Evolutionary conservation across 2,797 vertebrate genomes (phyloP), one percentile per base, ranked within the genome.

Genomic region (Discoglossus pictus): DNA sequence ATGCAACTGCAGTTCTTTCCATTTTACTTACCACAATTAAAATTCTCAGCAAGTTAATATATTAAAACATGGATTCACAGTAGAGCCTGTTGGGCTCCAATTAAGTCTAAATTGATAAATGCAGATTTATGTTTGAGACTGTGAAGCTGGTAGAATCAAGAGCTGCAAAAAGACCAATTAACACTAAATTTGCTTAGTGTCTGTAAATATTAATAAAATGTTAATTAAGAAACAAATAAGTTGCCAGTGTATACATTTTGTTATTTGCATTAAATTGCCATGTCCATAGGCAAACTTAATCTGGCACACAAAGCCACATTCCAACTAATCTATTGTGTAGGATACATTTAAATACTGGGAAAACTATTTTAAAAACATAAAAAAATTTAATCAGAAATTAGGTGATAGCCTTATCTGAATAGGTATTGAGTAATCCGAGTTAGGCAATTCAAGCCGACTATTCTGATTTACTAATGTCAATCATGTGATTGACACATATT

Each of bases 151-250:
- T 80, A 83, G 83, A 78, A 82, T 78, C 75, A 79, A 83, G 78
- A 83, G 69, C 69, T 84, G 74, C 75, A 82, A 84, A 85, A 84
- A 77, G 79, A 63, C 85, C 78, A 84, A 85, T 86, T 83, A 84
- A 80, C 82, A 65, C 76, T 78, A 80, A 80, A 84, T 85, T 83
- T 81, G 73, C 80, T 80, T 82, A 83, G 74, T 82, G 80, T 82
- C 79, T 78, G 76, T 80, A 84, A 83, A 80, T 84, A 84, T 82
- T 82, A 82, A 52, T 63, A 70, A 61, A 52, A 67, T 43, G 40
- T 27, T 61, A 46, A 54, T 54, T 46, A 61, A 61, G n/a, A 51
- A 36, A 61, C 34, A 61, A 36, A 53, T 36, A 17, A 11, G 25
- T 7, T 44, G 38, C 16, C 34, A 58, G 21, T 20, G 11, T 18